These are phyloP conservation scores for Dasysyrphus tricinctus DNA, from an alignment of 2,888 invertebrate species.

Conservation along the genomic window DNA sequence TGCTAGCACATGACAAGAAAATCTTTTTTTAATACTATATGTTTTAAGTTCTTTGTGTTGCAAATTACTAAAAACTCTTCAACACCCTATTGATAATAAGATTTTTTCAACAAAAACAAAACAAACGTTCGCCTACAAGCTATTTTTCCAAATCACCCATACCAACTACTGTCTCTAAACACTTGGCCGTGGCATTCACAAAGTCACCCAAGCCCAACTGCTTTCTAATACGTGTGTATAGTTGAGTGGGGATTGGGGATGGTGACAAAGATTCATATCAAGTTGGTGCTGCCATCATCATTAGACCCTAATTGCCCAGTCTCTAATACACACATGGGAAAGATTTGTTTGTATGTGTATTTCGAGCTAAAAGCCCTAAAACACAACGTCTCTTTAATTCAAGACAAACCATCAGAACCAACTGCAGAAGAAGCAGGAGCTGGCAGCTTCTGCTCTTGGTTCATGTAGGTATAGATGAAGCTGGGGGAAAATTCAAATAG, in stretches of 20 bases:
- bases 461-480: background rate
- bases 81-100: background rate
- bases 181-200: conserved; percentile 53
- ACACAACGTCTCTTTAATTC: conserved; percentile 38
- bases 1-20: no score
- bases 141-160: conserved; percentile 35
- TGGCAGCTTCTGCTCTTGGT: background rate
- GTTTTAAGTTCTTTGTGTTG: background rate
- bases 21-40: no score
- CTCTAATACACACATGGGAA: conserved; percentile 43
- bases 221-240: conserved; percentile 50
- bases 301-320: conserved; percentile 72
- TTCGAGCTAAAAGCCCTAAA: conserved; percentile 12
- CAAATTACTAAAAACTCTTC: background rate
- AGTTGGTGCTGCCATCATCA: conserved; percentile 57
- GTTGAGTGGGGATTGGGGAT: conserved; percentile 55
- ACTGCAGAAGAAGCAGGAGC: background rate
- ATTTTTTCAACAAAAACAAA: conserved; percentile 16
- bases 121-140: conserved; percentile 41
- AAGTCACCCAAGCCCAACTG: conserved; percentile 12
- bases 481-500: conserved; percentile 31
- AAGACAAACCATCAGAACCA: conserved; percentile 28
- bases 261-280: conserved; percentile 65
- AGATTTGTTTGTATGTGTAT: background rate
- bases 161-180: conserved; percentile 46